phyloP scores from a whole-genome alignment of 2,113 vertebrate species.

The Cnemophilus loriae region DNA sequence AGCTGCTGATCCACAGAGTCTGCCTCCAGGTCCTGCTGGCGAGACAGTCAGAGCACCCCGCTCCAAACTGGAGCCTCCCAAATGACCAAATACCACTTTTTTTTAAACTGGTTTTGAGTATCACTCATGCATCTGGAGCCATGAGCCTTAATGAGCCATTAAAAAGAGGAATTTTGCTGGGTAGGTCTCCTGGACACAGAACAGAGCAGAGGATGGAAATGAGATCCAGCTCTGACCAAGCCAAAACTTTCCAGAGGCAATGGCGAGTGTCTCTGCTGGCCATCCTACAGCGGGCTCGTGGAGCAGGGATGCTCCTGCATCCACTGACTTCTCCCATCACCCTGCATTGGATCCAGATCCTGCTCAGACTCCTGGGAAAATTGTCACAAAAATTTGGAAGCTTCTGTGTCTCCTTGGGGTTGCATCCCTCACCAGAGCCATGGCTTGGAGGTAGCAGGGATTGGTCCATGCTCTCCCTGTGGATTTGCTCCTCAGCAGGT shows the following conservation, averaged over 20 bases:
- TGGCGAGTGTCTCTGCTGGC: neutral
- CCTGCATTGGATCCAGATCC: accelerated
- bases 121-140: neutral
- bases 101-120: neutral
- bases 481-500: neutral
- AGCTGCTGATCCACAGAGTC: neutral
- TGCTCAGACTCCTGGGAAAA: neutral
- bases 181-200: slow-evolving; percentile 15
- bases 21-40: neutral
- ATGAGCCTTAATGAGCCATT: neutral
- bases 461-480: accelerated
- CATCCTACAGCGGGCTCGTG: accelerated
- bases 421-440: neutral
- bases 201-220: slow-evolving; percentile 20
- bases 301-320: neutral
- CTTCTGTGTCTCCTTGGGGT: neutral
- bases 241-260: neutral
- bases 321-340: neutral
- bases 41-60: neutral
- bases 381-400: neutral
- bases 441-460: accelerated
- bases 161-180: slow-evolving; percentile 25
- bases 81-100: neutral
- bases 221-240: neutral
- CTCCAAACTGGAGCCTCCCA: neutral